Evolutionary conservation across 2,113 vertebrate species (phyloP), one percentile per base, ranked within the genome.

Genomic region (Brachionichthys hirsutus): DNA sequence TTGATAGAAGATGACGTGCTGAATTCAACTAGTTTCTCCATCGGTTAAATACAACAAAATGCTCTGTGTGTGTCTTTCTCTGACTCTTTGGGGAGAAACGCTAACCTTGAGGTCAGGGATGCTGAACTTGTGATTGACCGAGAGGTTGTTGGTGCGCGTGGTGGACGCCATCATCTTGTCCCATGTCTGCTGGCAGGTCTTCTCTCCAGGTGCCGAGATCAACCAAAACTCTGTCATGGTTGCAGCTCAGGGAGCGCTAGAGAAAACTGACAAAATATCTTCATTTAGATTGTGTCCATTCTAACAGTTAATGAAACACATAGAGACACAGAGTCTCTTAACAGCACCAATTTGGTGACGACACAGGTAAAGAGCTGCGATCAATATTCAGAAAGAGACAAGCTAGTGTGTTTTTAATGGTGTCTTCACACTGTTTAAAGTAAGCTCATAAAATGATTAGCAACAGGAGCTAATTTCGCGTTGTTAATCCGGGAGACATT

Each of bases 151-250:
- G 80, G 87, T 92, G 51, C 93, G 94, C 4, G 93, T 94, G 50
- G 97, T 98, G 54, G 95, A 94, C 47, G 92, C 90, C 61, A 94
- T 93, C 78, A 99, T 75, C 73, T 94, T 97, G 85, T 99, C 97
- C 97, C 97, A 99, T 67, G 97, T 98, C 70, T 99, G 97, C 81
- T 98, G 97, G 73, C 97, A 99, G 9, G 97, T 99, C 85, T 99
- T 99, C 87, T 99, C 97, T 56, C 97, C 97, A 60, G 97, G 97
- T 75, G 97, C 97, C 70, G 97, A 99, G 80, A 99, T 98, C 77
- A 99, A 89, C 97, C 97, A 99, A 82, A 99, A 98, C 83, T 98
- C 97, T 0, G 94, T 94, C 97, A 98, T 99, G 87, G 82, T 92
- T 90, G 55, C 83, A 68, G 61, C 14, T 49, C 45, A 48, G 49